Percentiles rank a stretch among this genome's conserved stretches.
Evolutionary conservation across 2,113 vertebrate species (phyloP).

Genomic region (Bos javanicus): DNA sequence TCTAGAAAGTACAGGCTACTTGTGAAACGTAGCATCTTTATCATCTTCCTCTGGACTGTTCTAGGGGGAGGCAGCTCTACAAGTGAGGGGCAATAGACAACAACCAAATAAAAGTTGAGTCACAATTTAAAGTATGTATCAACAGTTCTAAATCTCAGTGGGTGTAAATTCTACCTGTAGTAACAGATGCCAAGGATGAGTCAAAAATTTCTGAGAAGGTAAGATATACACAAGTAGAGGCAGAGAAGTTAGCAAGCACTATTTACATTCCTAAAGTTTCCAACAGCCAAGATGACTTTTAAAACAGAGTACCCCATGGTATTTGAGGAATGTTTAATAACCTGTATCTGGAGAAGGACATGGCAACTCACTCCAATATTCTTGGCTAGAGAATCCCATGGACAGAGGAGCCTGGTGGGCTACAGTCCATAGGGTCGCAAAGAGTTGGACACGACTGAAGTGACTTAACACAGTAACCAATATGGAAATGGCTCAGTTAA

Average conservation of each 20-base stretch:
- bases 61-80: neutral
- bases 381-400: neutral
- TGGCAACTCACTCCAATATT: neutral
- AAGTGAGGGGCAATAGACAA: neutral
- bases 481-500: slow-evolving; percentile 24
- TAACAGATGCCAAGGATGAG: neutral
- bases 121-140: neutral
- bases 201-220: neutral
- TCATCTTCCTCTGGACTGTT: neutral
- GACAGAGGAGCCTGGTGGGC: neutral
- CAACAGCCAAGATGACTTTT: slow-evolving; percentile 11
- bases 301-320: neutral
- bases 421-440: neutral
- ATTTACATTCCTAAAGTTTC: slow-evolving; percentile 33
- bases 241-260: neutral
- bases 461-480: neutral
- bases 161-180: neutral
- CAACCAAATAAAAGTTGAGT: slow-evolving; percentile 5
- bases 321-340: slow-evolving; percentile 29
- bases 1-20: neutral
- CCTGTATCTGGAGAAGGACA: neutral
- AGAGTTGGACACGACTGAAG: neutral
- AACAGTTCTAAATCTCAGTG: neutral
- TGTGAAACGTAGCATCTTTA: neutral
- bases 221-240: neutral